These are phyloP conservation scores for Napeogenes inachia DNA, from an alignment of 2,888 invertebrate species.

Conservation along the genomic window DNA sequence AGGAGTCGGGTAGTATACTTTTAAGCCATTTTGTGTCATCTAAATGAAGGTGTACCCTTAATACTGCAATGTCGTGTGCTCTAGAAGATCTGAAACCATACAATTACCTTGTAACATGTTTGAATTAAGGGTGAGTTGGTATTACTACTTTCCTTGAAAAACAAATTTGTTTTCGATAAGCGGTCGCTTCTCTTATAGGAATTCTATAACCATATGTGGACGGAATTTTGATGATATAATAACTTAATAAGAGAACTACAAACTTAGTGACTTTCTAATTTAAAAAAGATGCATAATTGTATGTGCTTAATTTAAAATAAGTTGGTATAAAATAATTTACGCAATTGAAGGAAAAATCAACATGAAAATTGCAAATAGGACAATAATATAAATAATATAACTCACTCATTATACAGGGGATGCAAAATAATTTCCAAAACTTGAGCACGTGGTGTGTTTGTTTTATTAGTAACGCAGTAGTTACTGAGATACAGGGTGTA, in stretches of 20 bases:
- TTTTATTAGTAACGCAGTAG: conserved; percentile 39
- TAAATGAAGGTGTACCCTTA: conserved; percentile 47
- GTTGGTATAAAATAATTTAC: too few species aligned
- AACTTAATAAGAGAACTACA: too few species aligned
- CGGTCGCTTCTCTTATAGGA: conserved; percentile 7
- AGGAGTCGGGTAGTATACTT: conserved; percentile 50
- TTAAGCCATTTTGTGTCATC: conserved; percentile 47
- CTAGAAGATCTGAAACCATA: conserved; percentile 55
- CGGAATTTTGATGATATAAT: neutral
- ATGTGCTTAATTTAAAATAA: too few species aligned
- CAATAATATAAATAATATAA: conserved; percentile 8
- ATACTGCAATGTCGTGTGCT: conserved; percentile 64
- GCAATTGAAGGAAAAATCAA: too few species aligned
- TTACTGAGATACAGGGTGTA: conserved; percentile 57
- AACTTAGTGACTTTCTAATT: too few species aligned
- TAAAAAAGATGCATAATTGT: too few species aligned
- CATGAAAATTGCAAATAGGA: too few species aligned
- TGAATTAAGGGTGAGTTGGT: conserved; percentile 22
- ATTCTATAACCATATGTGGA: conserved; percentile 10
- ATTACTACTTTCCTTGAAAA: conserved; percentile 21
- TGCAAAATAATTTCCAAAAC: conserved; percentile 52
- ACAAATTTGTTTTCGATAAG: conserved; percentile 25
- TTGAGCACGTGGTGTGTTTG: conserved; percentile 35
- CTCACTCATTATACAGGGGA: conserved; percentile 56
- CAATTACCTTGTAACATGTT: conserved; percentile 21